Evolutionary conservation across 2,797 vertebrate species (phyloP).

Genomic region (Smutsia temminckii): DNA sequence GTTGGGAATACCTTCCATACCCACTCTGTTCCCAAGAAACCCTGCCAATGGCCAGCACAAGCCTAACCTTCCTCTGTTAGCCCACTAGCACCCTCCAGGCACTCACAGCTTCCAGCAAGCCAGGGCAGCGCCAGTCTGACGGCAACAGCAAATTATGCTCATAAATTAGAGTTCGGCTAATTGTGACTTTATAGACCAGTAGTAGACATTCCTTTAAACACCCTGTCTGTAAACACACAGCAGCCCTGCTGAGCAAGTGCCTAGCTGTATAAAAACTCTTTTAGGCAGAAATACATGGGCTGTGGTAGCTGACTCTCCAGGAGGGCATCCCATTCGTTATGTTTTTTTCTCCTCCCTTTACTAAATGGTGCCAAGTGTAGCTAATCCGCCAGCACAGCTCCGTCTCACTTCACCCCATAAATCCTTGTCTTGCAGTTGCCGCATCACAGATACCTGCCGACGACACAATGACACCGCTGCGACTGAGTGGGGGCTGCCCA

Average conservation of each 20-base stretch:
- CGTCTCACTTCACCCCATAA: not conserved
- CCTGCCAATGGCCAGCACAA: not conserved
- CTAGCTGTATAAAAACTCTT: slow-evolving; percentile 55
- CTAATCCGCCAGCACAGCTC: not conserved
- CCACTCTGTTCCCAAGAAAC: not conserved
- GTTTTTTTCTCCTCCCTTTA: not conserved
- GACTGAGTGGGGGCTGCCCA: not conserved
- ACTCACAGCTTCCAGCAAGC: not conserved
- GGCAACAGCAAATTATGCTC: slow-evolving; percentile 62
- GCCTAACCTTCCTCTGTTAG: not conserved
- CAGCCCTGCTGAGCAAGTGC: slow-evolving; percentile 66
- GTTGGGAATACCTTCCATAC: not conserved
- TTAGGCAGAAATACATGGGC: not conserved
- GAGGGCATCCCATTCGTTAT: not conserved
- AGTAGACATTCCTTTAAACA: slow-evolving; percentile 60
- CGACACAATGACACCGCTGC: not conserved
- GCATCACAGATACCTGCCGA: not conserved
- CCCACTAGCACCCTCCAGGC: not conserved
- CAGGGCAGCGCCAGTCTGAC: not conserved
- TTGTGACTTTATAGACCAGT: slow-evolving; percentile 74
- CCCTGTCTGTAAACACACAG: slow-evolving; percentile 70
- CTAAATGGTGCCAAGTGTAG: not conserved
- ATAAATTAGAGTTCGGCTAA: slow-evolving; percentile 79
- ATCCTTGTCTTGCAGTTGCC: not conserved
- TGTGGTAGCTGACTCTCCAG: slow-evolving; percentile 17